phyloP scores from a whole-genome alignment of 2,797 vertebrate species.

The Xerus rutilus region DNA sequence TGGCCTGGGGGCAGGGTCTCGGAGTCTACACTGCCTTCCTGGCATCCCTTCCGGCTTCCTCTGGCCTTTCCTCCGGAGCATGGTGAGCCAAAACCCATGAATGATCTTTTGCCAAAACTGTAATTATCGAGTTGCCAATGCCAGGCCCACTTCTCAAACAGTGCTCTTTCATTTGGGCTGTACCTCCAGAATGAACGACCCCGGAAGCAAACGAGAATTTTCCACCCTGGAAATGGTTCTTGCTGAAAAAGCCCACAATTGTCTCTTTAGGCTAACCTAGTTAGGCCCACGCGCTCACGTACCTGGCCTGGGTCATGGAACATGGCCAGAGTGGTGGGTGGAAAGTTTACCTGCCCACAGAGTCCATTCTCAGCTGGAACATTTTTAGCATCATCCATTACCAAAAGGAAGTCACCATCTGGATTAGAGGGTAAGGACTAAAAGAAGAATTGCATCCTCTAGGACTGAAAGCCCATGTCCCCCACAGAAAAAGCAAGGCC shows the following conservation, averaged over 20 bases:
- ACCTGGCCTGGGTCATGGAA: not conserved
- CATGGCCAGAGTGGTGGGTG: not conserved
- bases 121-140: slow-evolving; percentile 76
- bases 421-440: not conserved
- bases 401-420: slow-evolving; percentile 20
- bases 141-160: slow-evolving; percentile 67
- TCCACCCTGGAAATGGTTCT: slow-evolving; percentile 81
- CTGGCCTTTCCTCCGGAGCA: slow-evolving; percentile 78
- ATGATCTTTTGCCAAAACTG: slow-evolving; percentile 77
- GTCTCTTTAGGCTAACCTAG: slow-evolving; percentile 49
- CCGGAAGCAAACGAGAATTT: slow-evolving; percentile 82
- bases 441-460: not conserved
- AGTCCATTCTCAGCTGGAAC: slow-evolving; percentile 8
- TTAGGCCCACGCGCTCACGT: not conserved
- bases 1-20: not conserved
- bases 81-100: slow-evolving; percentile 76
- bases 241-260: slow-evolving; percentile 13
- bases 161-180: slow-evolving; percentile 60
- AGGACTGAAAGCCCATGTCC: not conserved
- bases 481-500: not conserved
- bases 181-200: slow-evolving; percentile 70
- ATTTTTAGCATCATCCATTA: not conserved
- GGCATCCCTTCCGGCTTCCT: not conserved
- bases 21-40: slow-evolving; percentile 63
- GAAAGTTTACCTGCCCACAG: slow-evolving; percentile 27